Base-by-base conservation (phyloP, 2,888 invertebrate genomes). In the Oscheius onirici region DNA sequence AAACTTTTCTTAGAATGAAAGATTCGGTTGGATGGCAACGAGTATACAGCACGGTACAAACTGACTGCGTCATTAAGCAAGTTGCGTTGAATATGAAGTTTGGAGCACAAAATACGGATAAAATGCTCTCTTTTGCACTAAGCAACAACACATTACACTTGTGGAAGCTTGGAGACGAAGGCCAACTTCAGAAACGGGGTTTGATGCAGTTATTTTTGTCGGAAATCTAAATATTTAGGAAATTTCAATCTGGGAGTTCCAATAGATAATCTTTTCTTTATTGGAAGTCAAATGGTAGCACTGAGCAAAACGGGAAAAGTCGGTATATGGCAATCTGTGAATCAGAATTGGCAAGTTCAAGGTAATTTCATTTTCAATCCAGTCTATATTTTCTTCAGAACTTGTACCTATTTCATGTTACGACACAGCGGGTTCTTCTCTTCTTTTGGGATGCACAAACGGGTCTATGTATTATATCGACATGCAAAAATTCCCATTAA, bases 241-340 rank as follows among this genome's bases (percentile, higher is more conserved):
- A 67, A 67, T 3, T 86, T 86, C 70, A 71, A 77, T n/a, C 77
- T 86, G 69, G 87, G 68, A 78, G 95, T 95, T 0, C 91, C 94
- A 0, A 95, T 97, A 10, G 97, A 97, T 88, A 94, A 95, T 89
- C 91, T 99, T 68, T 94, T 99, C 88, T 99, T 97, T 89, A 97
- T 97, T 88, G 97, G 97, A 0, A 95, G 94, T 80, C 97, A 97
- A 88, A 89, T 97, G 79, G 97, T 99, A n/a, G 97, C 97, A 0
- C 90, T 97, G 28, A 95, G 95, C 52, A 92, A 93, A 1, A 92
- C 92, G 8, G 95, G 95, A 5, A 96, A 96, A 89, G 94, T 97
- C 24, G 97, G 97, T 0, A 97, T 97, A n/a, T 97, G 97, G 97
- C 97, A 97, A 89, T 94, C 96, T 0, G 96, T 96, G 93, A 95